Evolutionary conservation across 2,797 vertebrate genomes (phyloP), one percentile per base, ranked within the genome.

Genomic region (Adrianichthys oophorus): DNA sequence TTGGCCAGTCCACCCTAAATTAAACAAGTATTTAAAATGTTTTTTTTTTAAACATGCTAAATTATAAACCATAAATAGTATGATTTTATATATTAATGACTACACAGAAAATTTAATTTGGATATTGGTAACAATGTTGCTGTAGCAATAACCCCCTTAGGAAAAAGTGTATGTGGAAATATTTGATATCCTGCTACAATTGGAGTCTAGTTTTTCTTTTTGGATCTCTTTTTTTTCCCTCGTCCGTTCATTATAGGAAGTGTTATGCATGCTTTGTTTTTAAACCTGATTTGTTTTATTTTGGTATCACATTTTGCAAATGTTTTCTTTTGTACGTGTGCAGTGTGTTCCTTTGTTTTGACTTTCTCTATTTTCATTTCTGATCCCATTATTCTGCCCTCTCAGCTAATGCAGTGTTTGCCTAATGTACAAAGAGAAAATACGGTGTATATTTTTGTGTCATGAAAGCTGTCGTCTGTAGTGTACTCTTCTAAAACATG

Each of bases 371-470:
- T 59, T 67, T 59, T 62, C 32, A 74, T 83, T 79, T 87, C 84
- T 81, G 75, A 70, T 78, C 68, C 86, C 89, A 79, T 83, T 72
- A 90, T 89, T 86, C 73, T 91, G 89, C 84, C 87, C 83, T 85
- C 82, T 82, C 85, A 83, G 85, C 80, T 88, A 90, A 87, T 89
- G 82, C 90, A 89, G 87, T 87, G 32, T 93, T 94, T 93, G 92
- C 94, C 90, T 94, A 91, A 92, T 98, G 96, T 99, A 97, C 92
- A 97, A 96, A 98, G 93, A 96, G 87, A 90, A 93, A 95, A 94
- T 95, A 90, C 94, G 92, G 95, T 98, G 95, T 98, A 98, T 98
- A 98, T 98, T 98, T 93, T 98, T 97, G 95, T 97, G 95, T 97
- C 95, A 97, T 95, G 93, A 92, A 95, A 94, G 92, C 93, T 94